A percentile compares a stretch with the other conserved stretches of the same genome.
Evolutionary conservation across 2,888 invertebrate species (phyloP).

Genomic region (Lobophora halterata): DNA sequence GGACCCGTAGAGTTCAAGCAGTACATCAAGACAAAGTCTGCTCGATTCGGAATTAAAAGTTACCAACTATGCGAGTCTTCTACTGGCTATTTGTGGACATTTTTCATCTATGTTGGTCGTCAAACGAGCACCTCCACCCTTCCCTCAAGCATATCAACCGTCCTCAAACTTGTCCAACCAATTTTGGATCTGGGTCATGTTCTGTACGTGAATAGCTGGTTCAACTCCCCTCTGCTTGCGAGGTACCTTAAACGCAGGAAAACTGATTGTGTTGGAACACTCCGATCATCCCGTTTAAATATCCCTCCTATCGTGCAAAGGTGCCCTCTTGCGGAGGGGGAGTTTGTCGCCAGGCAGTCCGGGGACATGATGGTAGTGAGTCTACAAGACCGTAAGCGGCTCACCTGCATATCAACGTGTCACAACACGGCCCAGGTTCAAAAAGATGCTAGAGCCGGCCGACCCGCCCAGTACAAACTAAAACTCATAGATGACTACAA

Average conservation of each 20-base stretch:
- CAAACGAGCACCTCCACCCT: constrained; percentile 6
- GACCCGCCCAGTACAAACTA: constrained; percentile 4
- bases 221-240: constrained; percentile 17
- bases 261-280: constrained; percentile 26
- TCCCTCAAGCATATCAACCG: constrained; percentile 11
- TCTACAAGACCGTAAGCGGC: constrained; percentile 7
- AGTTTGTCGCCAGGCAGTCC: constrained; percentile 22
- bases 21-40: constrained; percentile 23
- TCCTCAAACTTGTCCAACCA: constrained; percentile 3
- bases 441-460: constrained; percentile 8
- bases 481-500: constrained; percentile 9
- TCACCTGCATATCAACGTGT: constrained; percentile 8
- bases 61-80: constrained; percentile 24
- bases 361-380: constrained; percentile 16
- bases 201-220: constrained; percentile 17
- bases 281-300: constrained; percentile 7
- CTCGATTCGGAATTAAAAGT: constrained; percentile 22
- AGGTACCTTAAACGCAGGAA: constrained; percentile 18
- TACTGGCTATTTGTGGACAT: constrained; percentile 28
- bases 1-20: constrained; percentile 20
- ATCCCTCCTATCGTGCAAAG: constrained; percentile 14
- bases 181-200: constrained; percentile 15
- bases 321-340: constrained; percentile 15
- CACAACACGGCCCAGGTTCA: constrained; percentile 6
- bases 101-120: constrained; percentile 22